Conservation (phyloP, 1,140 invertebrate species). For the Melitaea cinxia region DNA sequence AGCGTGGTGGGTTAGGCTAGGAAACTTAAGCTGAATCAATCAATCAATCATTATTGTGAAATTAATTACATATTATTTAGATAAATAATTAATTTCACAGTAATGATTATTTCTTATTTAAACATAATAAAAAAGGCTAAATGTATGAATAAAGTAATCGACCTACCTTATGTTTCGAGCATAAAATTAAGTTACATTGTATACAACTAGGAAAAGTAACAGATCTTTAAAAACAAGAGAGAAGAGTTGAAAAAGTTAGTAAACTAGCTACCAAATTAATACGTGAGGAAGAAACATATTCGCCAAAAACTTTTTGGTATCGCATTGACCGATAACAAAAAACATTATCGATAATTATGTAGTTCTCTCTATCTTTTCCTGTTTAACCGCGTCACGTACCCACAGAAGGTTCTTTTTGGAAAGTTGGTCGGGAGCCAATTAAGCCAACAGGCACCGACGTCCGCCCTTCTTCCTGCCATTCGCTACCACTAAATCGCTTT, state of each 20-base stretch:
- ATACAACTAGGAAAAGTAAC: background rate
- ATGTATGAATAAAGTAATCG: no score
- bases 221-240: background rate
- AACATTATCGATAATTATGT: slow-evolving; percentile 48
- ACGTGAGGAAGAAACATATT: slow-evolving; percentile 14
- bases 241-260: slow-evolving; percentile 17
- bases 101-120: no score
- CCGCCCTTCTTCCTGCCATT: slow-evolving; percentile 57
- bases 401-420: slow-evolving; percentile 54
- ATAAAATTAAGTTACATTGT: no score
- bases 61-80: no score
- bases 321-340: slow-evolving; percentile 24
- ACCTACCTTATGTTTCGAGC: no score
- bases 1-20: no score
- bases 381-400: slow-evolving; percentile 60
- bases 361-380: slow-evolving; percentile 52
- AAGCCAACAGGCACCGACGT: slow-evolving; percentile 60
- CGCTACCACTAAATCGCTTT: slow-evolving; percentile 56
- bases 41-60: no score
- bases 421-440: slow-evolving; percentile 72
- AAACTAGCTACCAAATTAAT: slow-evolving; percentile 11
- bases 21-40: no score
- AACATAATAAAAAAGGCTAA: no score
- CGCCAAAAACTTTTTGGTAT: slow-evolving; percentile 25
- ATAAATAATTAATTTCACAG: no score